These are phyloP conservation scores for Apeltes quadracus DNA, from an alignment of 2,113 vertebrate species.

Conservation along the genomic window DNA sequence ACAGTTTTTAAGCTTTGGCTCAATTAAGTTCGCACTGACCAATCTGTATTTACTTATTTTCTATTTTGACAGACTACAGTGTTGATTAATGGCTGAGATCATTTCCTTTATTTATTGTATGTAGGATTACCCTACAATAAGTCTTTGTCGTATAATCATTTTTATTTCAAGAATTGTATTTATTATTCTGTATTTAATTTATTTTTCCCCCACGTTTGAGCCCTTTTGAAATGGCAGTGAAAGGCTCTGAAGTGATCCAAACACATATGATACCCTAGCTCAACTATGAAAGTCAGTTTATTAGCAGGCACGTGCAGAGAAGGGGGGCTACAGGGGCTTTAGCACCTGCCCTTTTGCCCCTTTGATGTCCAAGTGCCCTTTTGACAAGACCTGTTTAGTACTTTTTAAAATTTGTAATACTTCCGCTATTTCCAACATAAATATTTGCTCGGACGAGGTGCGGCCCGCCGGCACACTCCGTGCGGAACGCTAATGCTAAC, in stretches of 20 bases:
- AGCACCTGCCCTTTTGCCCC: too few species aligned
- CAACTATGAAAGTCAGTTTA: not conserved
- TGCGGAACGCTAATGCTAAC: too few species aligned
- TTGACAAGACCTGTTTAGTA: too few species aligned
- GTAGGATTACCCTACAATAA: not conserved
- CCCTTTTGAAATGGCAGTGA: not conserved
- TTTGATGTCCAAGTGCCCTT: too few species aligned
- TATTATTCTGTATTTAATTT: not conserved
- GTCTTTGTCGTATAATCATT: conserved; percentile 2
- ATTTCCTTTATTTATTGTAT: not conserved
- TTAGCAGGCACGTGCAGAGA: too few species aligned
- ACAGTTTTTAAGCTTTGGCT: not conserved
- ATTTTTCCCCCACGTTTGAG: not conserved
- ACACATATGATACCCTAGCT: conserved; percentile 6
- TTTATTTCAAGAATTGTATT: not conserved
- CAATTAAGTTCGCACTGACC: not conserved
- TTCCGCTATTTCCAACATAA: too few species aligned
- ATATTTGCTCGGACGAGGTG: too few species aligned
- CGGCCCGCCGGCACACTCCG: too few species aligned
- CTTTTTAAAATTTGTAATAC: too few species aligned
- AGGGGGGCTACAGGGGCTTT: too few species aligned
- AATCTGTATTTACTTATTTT: not conserved
- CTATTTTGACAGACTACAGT: not conserved
- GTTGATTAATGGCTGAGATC: not conserved
- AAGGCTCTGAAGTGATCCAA: not conserved